Evolutionary conservation across 1,140 invertebrate species (phyloP).

Genomic region (Bombus superbus): DNA sequence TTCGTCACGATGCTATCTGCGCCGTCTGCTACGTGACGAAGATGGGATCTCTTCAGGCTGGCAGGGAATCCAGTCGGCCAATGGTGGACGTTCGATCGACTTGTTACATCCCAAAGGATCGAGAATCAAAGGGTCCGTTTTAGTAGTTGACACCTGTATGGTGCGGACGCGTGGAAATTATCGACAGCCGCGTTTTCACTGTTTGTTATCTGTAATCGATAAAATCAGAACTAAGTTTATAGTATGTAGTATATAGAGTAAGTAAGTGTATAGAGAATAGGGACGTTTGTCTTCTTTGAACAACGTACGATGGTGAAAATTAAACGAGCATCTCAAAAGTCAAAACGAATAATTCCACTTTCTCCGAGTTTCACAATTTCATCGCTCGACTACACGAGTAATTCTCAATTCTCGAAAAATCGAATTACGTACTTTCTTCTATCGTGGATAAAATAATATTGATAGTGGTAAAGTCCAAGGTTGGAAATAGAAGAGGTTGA

Average conservation of each 20-base stretch:
- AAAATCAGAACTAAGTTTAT: neutral
- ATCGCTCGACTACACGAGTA: neutral
- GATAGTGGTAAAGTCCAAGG: neutral
- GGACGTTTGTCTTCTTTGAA: neutral
- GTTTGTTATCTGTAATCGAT: too few species aligned
- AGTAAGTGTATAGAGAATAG: neutral
- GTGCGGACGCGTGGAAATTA: slow-evolving; percentile 15
- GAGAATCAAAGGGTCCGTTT: neutral
- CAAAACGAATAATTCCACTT: too few species aligned
- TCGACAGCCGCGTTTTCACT: neutral
- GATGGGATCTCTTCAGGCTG: slow-evolving; percentile 46
- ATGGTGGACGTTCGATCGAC: slow-evolving; percentile 43
- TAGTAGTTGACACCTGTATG: neutral
- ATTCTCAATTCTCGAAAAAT: neutral
- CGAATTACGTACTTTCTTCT: neutral
- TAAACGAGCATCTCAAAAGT: too few species aligned
- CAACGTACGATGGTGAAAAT: neutral
- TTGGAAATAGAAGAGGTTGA: slow-evolving; percentile 17
- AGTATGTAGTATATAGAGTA: too few species aligned
- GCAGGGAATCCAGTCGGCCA: slow-evolving; percentile 18
- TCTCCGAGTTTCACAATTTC: too few species aligned
- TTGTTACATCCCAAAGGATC: slow-evolving; percentile 5
- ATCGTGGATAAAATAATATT: too few species aligned
- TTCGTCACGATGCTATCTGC: slow-evolving; percentile 43
- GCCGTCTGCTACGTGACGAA: slow-evolving; percentile 49